phyloP scores from a whole-genome alignment of 2,113 vertebrate genomes.

The Pterophyllum scalare region DNA sequence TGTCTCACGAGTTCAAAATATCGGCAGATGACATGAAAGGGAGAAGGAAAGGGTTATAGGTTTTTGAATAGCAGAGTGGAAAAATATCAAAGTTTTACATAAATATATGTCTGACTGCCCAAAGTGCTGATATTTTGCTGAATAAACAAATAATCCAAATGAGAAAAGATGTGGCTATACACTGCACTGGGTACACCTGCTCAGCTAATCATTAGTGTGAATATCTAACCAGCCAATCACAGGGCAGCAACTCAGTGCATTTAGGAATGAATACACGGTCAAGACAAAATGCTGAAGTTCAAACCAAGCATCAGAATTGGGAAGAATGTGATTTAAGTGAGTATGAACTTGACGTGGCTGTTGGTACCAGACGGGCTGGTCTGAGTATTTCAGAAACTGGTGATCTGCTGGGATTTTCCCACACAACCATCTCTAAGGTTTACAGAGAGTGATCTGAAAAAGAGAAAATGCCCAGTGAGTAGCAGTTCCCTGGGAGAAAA shows the following conservation, averaged over 20 bases:
- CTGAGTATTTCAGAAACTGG: not conserved
- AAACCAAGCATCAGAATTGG: not conserved
- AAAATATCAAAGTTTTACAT: rapidly evolving
- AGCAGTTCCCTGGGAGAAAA: not conserved
- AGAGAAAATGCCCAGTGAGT: not conserved
- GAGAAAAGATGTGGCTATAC: not conserved
- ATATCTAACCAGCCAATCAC: not conserved
- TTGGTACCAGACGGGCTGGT: no score
- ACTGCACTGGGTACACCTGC: not conserved
- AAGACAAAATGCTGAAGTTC: not conserved
- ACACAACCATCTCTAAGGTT: not conserved
- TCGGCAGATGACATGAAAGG: not conserved
- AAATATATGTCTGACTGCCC: not conserved
- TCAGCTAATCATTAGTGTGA: not conserved
- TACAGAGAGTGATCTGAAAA: not conserved
- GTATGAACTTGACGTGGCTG: not conserved
- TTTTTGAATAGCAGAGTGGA: not conserved
- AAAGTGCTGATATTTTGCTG: not conserved
- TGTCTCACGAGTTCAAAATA: not conserved
- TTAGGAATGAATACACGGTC: not conserved
- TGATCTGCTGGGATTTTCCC: not conserved
- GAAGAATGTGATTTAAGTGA: not conserved
- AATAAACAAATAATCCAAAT: not conserved
- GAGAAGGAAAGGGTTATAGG: not conserved
- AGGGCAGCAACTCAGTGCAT: not conserved